Evolutionary conservation across 2,797 vertebrate species (phyloP), one percentile per base, ranked within the genome.

Genomic region (Vespertilio murinus): DNA sequence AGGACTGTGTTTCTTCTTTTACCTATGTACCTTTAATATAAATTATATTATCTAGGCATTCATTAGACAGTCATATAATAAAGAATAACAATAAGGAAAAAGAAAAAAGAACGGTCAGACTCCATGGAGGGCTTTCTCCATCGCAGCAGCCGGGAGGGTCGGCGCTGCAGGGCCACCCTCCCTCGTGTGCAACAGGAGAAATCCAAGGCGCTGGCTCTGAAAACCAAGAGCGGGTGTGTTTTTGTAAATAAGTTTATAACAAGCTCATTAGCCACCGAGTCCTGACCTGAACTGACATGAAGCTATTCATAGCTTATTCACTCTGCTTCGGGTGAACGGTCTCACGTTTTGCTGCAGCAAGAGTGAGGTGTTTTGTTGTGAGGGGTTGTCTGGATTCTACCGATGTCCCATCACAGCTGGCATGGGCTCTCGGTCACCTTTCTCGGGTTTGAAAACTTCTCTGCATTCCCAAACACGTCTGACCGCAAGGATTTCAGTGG

Each of bases 231-330:
- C 42, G 35, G 2, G 8, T 64, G 47, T 23, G 9, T 49, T 42
- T 77, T 73, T 61, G 6, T 14, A 45, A 85, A 30, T 35, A 40
- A 82, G 65, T 75, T 94, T 88, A 30, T 11, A 79, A 77, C 42
- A 83, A 61, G 70, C 22, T 71, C 40, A 52, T 77, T 12, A 28
- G 77, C 52, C 22, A 74, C 79, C 70, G 28, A 38, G 69, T 56
- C 84, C 81, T 84, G 90, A 83, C 71, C 75, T 87, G 73, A 89
- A 56, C 1, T 6, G 83, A 85, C 54, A 38, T 10, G n/a, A 75
- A 69, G 49, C 82, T 70, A 45, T 81, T 47, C 54, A 74, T 25
- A 92, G 70, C 65, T 8, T 11, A 7, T 40, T 65, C 38, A 9
- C 38, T 30, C 40, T 35, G 85, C 38, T 2, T 0, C 10, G 16